A percentile compares a stretch with the other conserved stretches of the same genome.
These are phyloP conservation scores for Chloroceryle inda DNA, from an alignment of 2,797 vertebrate genomes.

Conservation along the genomic window DNA sequence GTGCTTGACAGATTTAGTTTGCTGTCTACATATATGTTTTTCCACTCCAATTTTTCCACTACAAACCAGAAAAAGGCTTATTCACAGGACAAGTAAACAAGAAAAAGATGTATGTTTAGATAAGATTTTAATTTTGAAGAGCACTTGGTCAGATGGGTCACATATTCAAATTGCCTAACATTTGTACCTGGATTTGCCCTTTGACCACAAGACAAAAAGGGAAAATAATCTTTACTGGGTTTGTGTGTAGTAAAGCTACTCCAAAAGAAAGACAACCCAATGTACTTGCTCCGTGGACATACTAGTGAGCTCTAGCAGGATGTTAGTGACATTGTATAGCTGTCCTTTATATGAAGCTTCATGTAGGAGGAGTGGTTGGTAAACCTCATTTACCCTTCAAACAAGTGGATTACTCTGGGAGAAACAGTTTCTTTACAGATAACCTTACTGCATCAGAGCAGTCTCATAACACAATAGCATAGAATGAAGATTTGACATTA, in stretches of 20 bases:
- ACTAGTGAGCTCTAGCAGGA: background rate
- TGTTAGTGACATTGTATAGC: background rate
- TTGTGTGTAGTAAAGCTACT: background rate
- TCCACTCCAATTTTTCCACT: background rate
- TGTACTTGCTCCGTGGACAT: accelerated
- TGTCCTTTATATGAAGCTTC: background rate
- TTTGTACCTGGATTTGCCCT: background rate
- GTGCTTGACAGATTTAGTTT: background rate
- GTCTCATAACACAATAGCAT: background rate
- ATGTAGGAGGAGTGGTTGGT: background rate
- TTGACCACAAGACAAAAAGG: background rate
- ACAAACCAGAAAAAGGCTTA: background rate
- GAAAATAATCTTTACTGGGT: background rate
- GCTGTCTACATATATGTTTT: background rate
- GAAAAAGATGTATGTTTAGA: background rate
- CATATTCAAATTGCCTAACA: background rate
- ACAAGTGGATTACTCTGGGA: background rate
- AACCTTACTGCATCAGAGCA: background rate
- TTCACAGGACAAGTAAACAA: background rate
- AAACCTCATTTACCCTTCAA: background rate
- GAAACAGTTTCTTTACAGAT: background rate
- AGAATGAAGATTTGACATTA: background rate
- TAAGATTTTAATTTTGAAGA: background rate
- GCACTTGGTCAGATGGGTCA: background rate
- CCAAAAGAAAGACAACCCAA: background rate